Conservation (phyloP, 2,888 invertebrate species). For the Lasioglossum lativentre region DNA sequence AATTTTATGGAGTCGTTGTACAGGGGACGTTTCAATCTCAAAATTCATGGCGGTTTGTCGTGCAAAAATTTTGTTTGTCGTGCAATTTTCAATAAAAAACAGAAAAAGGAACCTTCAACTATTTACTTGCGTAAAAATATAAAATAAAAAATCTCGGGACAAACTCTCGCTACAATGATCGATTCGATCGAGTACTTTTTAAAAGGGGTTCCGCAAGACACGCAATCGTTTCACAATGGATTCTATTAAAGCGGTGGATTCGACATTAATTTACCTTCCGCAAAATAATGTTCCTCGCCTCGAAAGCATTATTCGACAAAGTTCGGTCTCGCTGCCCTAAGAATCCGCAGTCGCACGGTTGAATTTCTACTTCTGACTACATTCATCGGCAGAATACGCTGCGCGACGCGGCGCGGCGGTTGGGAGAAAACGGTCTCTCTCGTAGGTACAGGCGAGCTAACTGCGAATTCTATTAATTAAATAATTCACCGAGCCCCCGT, state of each 20-base stretch:
- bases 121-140: too few species aligned
- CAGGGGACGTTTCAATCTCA: not conserved
- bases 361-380: constrained; percentile 24
- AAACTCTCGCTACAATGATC: too few species aligned
- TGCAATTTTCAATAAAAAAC: not conserved
- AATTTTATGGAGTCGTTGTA: not conserved
- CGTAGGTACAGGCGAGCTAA: not conserved
- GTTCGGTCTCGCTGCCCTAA: not conserved
- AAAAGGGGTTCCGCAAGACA: not conserved
- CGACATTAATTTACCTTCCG: not conserved
- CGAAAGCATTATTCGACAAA: not conserved
- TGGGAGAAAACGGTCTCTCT: not conserved
- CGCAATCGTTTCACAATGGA: not conserved
- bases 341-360: not conserved
- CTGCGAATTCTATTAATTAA: constrained; percentile 28
- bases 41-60: not conserved
- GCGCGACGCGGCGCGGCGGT: not conserved
- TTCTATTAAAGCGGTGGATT: not conserved
- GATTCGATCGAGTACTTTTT: not conserved
- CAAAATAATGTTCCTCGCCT: not conserved
- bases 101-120: too few species aligned
- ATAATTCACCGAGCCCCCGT: constrained; percentile 8
- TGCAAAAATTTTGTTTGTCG: not conserved
- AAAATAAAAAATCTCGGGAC: too few species aligned
- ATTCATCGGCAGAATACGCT: constrained; percentile 7